These are phyloP conservation scores for Polydrusus tereticollis DNA, from an alignment of 2,888 invertebrate genomes.

Conservation along the genomic window DNA sequence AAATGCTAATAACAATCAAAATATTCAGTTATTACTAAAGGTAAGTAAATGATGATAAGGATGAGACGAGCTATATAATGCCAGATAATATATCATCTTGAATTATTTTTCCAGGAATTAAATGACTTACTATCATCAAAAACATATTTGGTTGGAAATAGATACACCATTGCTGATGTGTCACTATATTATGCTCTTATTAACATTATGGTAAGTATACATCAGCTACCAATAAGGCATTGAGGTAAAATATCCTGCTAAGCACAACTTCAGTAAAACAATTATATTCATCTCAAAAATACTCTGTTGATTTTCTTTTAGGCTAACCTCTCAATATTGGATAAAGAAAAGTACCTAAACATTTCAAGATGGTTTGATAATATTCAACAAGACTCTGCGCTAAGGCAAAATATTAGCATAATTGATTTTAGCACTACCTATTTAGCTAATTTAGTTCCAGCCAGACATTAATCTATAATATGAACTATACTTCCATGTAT, in stretches of 20 bases:
- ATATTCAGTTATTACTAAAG: slow-evolving; percentile 55
- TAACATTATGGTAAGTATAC: slow-evolving; percentile 74
- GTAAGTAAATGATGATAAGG: slow-evolving; percentile 51
- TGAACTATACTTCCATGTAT: not conserved
- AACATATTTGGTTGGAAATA: slow-evolving; percentile 73
- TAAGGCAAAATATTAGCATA: slow-evolving; percentile 70
- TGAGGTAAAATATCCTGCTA: too few species aligned
- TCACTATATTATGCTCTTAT: slow-evolving; percentile 77
- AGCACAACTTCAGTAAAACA: too few species aligned
- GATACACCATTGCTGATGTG: slow-evolving; percentile 77
- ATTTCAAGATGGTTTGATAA: slow-evolving; percentile 85
- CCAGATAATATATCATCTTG: not conserved
- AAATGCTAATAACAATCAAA: slow-evolving; percentile 50
- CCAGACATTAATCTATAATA: slow-evolving; percentile 51
- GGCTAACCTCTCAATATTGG: slow-evolving; percentile 74
- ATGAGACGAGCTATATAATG: not conserved
- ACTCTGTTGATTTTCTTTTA: slow-evolving; percentile 68
- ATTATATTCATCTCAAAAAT: too few species aligned
- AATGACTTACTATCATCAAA: slow-evolving; percentile 69
- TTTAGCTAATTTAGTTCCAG: slow-evolving; percentile 58
- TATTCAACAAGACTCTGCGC: slow-evolving; percentile 76
- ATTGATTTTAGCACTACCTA: slow-evolving; percentile 68
- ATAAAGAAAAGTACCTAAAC: slow-evolving; percentile 78
- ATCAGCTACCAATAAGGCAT: not conserved
- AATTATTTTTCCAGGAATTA: slow-evolving; percentile 68